phyloP scores from a whole-genome alignment of 1,140 invertebrate genomes.

The Centruroides vittatus region DNA sequence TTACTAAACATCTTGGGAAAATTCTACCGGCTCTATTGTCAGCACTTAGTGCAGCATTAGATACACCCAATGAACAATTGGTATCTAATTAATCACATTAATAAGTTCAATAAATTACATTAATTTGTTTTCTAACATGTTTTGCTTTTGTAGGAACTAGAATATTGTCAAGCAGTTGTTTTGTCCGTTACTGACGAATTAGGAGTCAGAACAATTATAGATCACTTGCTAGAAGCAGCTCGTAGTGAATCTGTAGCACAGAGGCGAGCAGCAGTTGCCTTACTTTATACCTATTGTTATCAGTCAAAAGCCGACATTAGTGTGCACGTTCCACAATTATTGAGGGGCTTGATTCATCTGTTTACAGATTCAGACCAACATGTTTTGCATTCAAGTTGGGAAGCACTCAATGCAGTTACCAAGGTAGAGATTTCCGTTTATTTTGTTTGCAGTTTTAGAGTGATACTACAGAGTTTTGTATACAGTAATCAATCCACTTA shows the following conservation, averaged over 20 bases:
- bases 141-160: slow-evolving; percentile 44
- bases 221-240: slow-evolving; percentile 70
- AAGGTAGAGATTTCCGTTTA: slow-evolving; percentile 38
- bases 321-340: slow-evolving; percentile 64
- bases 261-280: slow-evolving; percentile 61
- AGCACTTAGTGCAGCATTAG: slow-evolving; percentile 45
- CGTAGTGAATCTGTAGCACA: slow-evolving; percentile 40
- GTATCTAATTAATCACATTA: slow-evolving; percentile 25
- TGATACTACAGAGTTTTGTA: no score
- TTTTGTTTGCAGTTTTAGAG: no score
- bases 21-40: slow-evolving; percentile 79
- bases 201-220: slow-evolving; percentile 74
- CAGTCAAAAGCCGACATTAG: slow-evolving; percentile 69
- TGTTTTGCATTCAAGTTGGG: slow-evolving; percentile 72
- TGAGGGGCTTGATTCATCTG: slow-evolving; percentile 70
- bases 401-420: slow-evolving; percentile 75
- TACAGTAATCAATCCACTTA: no score
- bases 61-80: slow-evolving; percentile 46
- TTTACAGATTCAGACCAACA: slow-evolving; percentile 65
- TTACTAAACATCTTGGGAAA: slow-evolving; percentile 79
- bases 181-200: slow-evolving; percentile 75
- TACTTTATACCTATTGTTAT: slow-evolving; percentile 76
- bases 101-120: background rate
- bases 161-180: slow-evolving; percentile 85
- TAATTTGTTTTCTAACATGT: background rate